Percentiles rank a stretch among this genome's conserved stretches.
Conservation (phyloP, 2,888 invertebrate genomes). For the Macropis europaea region DNA sequence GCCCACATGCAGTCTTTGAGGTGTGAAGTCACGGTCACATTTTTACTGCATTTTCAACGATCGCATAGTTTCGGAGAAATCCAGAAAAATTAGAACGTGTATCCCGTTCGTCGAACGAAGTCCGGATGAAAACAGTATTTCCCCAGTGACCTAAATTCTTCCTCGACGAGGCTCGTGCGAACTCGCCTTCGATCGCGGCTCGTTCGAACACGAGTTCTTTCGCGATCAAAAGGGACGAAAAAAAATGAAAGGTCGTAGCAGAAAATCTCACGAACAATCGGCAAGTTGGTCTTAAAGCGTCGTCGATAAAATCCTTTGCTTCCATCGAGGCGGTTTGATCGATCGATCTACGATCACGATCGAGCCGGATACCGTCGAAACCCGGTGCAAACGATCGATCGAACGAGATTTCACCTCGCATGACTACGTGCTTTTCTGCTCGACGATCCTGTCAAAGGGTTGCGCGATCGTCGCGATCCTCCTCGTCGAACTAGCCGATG, state of each 20-base stretch:
- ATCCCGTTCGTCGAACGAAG: no score
- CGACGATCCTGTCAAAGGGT: conserved; percentile 31
- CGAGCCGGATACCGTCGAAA: conserved; percentile 37
- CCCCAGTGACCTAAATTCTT: no score
- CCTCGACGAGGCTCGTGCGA: no score
- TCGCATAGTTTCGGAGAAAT: no score
- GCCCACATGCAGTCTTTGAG: no score
- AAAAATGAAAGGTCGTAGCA: conserved; percentile 2
- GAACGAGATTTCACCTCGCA: conserved; percentile 60
- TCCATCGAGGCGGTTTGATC: conserved; percentile 37
- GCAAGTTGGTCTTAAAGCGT: conserved; percentile 33
- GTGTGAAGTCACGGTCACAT: no score
- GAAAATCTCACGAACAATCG: conserved; percentile 51
- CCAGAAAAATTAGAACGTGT: no score
- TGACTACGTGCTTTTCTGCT: conserved; percentile 54
- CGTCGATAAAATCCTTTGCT: conserved; percentile 53
- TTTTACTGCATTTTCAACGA: no score
- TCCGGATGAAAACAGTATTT: no score
- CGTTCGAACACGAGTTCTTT: no score
- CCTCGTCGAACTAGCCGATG: background rate
- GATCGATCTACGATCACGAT: conserved; percentile 58
- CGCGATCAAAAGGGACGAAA: no score
- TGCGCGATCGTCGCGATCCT: conserved; percentile 15
- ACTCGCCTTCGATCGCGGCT: no score
- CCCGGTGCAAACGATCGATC: conserved; percentile 48